Percentiles rank a stretch among this genome's conserved stretches.
These are phyloP conservation scores for Pseudochaenichthys georgianus DNA, from an alignment of 2,797 vertebrate genomes.

Conservation along the genomic window DNA sequence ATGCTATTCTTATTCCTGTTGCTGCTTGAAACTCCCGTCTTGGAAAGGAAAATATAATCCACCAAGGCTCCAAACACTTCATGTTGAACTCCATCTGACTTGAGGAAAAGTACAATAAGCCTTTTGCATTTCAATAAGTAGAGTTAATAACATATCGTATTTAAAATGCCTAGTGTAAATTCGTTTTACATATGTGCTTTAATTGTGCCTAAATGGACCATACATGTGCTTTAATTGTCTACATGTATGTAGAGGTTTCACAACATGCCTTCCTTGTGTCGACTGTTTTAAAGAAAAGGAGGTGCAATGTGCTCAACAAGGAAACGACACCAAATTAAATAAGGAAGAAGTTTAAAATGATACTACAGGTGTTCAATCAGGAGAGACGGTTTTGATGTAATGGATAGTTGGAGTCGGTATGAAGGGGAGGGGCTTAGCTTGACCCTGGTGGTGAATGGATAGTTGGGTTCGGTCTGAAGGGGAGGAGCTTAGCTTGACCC, in stretches of 20 bases:
- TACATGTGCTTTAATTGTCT: neutral
- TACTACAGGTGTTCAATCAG: neutral
- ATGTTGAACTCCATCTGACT: neutral
- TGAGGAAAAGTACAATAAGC: neutral
- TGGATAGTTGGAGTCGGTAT: no score
- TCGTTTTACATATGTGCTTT: no score
- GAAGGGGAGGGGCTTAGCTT: no score
- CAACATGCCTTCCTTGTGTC: constrained; percentile 28
- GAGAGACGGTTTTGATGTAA: no score
- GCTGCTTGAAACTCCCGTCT: no score
- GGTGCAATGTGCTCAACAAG: constrained; percentile 31
- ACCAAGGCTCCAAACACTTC: neutral
- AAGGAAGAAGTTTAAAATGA: constrained; percentile 9
- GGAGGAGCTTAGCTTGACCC: no score
- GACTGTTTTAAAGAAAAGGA: constrained; percentile 47
- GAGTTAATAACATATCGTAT: neutral
- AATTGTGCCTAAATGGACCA: no score
- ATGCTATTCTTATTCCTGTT: no score
- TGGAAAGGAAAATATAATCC: neutral
- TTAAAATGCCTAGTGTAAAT: no score
- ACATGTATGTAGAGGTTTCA: constrained; percentile 34
- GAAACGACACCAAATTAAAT: neutral
- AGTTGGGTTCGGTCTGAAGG: no score
- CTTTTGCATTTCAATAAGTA: accelerated
- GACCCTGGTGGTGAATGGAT: no score